Percentiles rank a stretch among this genome's conserved stretches.
Evolutionary conservation across 2,113 vertebrate species (phyloP).

Genomic region (Chaenocephalus aceratus): DNA sequence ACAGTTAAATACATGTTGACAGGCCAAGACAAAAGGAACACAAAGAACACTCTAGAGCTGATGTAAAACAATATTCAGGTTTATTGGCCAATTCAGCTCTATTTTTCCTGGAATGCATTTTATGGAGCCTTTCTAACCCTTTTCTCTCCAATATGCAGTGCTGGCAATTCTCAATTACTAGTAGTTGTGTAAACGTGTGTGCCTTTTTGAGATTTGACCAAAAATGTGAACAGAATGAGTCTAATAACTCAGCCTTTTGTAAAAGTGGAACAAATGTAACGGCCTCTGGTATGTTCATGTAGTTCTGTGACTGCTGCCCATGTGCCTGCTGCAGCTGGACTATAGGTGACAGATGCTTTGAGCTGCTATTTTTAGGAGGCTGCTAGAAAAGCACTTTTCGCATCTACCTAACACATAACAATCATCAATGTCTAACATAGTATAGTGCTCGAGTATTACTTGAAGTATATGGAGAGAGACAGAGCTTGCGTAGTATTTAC

Average conservation of each 20-base stretch:
- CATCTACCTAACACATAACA: slow-evolving; percentile 45
- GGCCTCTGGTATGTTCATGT: slow-evolving; percentile 5
- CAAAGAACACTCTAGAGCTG: slow-evolving; percentile 40
- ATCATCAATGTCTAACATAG: background rate
- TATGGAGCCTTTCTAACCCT: slow-evolving; percentile 7
- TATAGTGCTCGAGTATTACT: background rate
- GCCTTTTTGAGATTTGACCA: slow-evolving; percentile 5
- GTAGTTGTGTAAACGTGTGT: slow-evolving; percentile 10
- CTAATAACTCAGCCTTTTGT: slow-evolving; percentile 4
- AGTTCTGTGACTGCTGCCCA: slow-evolving; percentile 18
- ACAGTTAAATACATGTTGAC: slow-evolving; percentile 52
- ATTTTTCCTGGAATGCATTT: slow-evolving; percentile 40
- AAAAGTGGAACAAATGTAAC: background rate
- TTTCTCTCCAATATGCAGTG: slow-evolving; percentile 11
- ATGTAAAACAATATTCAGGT: slow-evolving; percentile 49
- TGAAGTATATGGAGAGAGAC: background rate
- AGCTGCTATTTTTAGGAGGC: slow-evolving; percentile 59
- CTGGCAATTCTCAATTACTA: slow-evolving; percentile 2
- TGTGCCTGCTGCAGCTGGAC: slow-evolving; percentile 43
- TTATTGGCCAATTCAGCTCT: slow-evolving; percentile 25
- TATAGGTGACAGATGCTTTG: slow-evolving; percentile 68
- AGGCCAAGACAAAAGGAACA: slow-evolving; percentile 47
- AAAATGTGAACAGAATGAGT: background rate
- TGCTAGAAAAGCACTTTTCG: slow-evolving; percentile 44
- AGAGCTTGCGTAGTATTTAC: background rate